Evolutionary conservation across 2,888 invertebrate genomes (phyloP), one percentile per base, ranked within the genome.

Genomic region (Erynnis tages): DNA sequence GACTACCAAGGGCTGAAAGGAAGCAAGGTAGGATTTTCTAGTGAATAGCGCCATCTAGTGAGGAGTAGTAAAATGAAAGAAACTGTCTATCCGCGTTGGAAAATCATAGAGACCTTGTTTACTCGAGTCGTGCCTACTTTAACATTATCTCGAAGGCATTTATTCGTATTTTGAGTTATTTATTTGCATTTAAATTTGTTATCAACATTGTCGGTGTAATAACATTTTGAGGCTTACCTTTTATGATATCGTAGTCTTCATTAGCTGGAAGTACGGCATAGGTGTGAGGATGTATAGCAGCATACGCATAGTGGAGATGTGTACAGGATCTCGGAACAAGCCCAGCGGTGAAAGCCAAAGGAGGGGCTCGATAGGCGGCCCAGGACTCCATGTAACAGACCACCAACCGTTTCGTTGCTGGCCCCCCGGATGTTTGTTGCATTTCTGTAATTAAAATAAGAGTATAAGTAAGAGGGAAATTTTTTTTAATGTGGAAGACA

Each of bases 221-320:
- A n/a, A n/a, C n/a, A n/a, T n/a, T n/a, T n/a, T n/a, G n/a, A n/a
- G n/a, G n/a, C n/a, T n/a, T 60, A 93, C 94, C 94, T 90, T 93
- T 93, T 5, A 94, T 83, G 53, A 94, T 77, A 67, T 95, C 95
- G 63, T 93, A 94, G 66, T 94, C 93, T 48, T 91, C 91, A 73
- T 95, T 93, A 25, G 91, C 88, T 0, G 94, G 91, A 34, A 91
- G 83, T 14, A 95, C 82, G 8, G 90, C 82, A 62, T 92, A 91
- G 0, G 91, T 91, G 57, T 93, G 91, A 0, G 93, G 92, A 67
- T 95, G 93, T 56, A 95, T 79, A 1, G 91, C 91, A 4, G 94
- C 94, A 60, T 93, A 94, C 1, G 93, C 92, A 67, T 95, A 95
- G 56, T 95, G 91, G 1, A 95, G 80, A 68, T 95, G 95, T 1